Base-by-base conservation (phyloP, 2,797 vertebrate genomes). In the Poecilia gillii region DNA sequence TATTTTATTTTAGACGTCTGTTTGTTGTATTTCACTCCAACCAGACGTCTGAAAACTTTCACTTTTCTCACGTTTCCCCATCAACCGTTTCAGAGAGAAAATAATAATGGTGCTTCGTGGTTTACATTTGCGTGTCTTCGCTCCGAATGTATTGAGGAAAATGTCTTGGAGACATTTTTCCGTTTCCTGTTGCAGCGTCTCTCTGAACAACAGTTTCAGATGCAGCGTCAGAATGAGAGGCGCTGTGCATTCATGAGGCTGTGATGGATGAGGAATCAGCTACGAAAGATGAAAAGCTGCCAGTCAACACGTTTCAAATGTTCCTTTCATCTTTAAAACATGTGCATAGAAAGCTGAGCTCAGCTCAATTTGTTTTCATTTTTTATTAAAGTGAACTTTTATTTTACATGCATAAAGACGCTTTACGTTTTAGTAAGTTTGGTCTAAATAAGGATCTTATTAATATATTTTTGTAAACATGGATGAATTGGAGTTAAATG, bases 271-370 rank as follows among this genome's bases (percentile, higher is more conserved):
- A 79, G 28, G 77, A 74, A 86, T 77, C 33, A 72, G 70, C 82
- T 85, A 3, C 6, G 49, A 64, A 73, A 72, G 57, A 83, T 85
- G 43, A 81, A 84, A 85, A 74, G 51, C 81, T 75, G 77, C 64
- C 76, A 77, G 72, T 80, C 81, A 82, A 73, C 68, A 85, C 82
- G 77, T 78, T 72, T 76, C 3, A 80, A 79, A 87, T 83, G 70
- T 70, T 71, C 31, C 76, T 84, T 84, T 72, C 46, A 0, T 71
- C 39, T 6, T 25, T 25, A 66, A 73, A 57, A 72, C 71, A 51
- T 62, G 28, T 62, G 45, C 36, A 70, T 43, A 13, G 39, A 70
- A 70, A 41, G 20, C 3, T 68, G 4, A 68, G 64, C 33, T 68
- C 39, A 23, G 20, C 9, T n/a, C 3, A 41, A 25, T 25, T 68